Evolutionary conservation across 2,797 vertebrate species (phyloP), one percentile per base, ranked within the genome.

Genomic region (Peromyscus melanophrys): DNA sequence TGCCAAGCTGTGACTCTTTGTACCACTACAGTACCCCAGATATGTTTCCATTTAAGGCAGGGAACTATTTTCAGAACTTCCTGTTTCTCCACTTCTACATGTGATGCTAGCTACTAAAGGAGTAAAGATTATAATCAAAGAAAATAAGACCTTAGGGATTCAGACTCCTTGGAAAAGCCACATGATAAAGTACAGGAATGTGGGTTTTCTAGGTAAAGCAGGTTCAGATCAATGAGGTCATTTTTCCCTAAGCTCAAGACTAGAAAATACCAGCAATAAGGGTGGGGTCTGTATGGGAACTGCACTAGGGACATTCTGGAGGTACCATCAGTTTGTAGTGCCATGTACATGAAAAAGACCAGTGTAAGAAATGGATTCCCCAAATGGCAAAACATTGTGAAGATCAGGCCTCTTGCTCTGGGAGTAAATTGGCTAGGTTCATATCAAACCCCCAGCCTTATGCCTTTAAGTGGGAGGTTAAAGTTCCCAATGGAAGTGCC

Each of bases 241-340:
- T 14, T 90, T 89, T 40, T 75, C 21, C 31, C 37, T 96, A 34
- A 89, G 31, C 59, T 92, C 82, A 95, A 96, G 65, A n/a, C n/a
- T 34, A 95, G 78, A 90, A 94, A 96, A 1, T 87, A 13, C 27
- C 34, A 71, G 10, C 93, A 27, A 89, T 94, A 21, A 40, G 76
- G 4, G 46, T 34, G 11, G 1, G 9, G 2, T 95, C 80, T 96
- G 17, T 52, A 80, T 88, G 85, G 59, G 57, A 95, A 82, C 34
- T 73, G 7, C 13, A 83, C 49, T 49, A 89, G 34, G n/a, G 9
- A 8, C 86, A 43, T 71, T 3, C 10, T 83, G 21, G 46, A 91
- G 59, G n/a, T 13, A 87, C 52, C n/a, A 14, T 34, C 17, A 96
- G 14, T 87, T n/a, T 94, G 4, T 78, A 25, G 5, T 90, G 9